phyloP scores from a whole-genome alignment of 1,140 invertebrate species.

The Microplitis mediator region DNA sequence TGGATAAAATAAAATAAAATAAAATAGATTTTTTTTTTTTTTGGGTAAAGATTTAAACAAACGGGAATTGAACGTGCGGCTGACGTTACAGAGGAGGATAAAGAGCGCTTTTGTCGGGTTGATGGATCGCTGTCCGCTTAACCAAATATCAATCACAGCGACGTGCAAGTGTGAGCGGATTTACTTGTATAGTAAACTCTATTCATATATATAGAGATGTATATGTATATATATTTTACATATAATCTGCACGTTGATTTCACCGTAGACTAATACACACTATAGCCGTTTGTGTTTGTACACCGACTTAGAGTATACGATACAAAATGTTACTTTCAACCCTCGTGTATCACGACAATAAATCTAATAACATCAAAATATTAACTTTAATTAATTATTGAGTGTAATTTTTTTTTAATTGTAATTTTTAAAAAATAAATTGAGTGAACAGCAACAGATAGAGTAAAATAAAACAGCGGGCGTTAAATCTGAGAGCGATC shows the following conservation, averaged over 20 bases:
- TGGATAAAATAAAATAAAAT: background rate
- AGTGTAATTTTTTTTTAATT: too few relatives aligned
- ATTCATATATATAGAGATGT: too few relatives aligned
- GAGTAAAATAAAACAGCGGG: background rate
- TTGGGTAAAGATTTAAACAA: background rate
- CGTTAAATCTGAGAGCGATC: background rate
- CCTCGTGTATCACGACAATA: background rate
- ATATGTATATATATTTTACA: conserved; percentile 26
- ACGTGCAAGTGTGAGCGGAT: conserved; percentile 24
- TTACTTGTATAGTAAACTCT: background rate
- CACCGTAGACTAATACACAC: conserved; percentile 10
- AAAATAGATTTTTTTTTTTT: background rate
- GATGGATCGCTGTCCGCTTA: conserved; percentile 47
- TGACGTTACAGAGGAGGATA: conserved; percentile 36
- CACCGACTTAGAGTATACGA: conserved; percentile 35
- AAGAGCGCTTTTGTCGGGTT: conserved; percentile 44
- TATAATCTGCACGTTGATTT: conserved; percentile 44
- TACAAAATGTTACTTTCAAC: conserved; percentile 7
- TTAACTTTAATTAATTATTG: too few relatives aligned
- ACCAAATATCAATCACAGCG: conserved; percentile 50
- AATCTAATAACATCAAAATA: too few relatives aligned
- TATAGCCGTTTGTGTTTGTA: conserved; percentile 33
- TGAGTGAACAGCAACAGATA: too few relatives aligned
- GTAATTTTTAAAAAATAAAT: too few relatives aligned
- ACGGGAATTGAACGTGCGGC: conserved; percentile 34